Percentiles rank a stretch among this genome's conserved stretches.
These are phyloP conservation scores for Cettia cetti DNA, from an alignment of 2,113 vertebrate species.

Conservation along the genomic window DNA sequence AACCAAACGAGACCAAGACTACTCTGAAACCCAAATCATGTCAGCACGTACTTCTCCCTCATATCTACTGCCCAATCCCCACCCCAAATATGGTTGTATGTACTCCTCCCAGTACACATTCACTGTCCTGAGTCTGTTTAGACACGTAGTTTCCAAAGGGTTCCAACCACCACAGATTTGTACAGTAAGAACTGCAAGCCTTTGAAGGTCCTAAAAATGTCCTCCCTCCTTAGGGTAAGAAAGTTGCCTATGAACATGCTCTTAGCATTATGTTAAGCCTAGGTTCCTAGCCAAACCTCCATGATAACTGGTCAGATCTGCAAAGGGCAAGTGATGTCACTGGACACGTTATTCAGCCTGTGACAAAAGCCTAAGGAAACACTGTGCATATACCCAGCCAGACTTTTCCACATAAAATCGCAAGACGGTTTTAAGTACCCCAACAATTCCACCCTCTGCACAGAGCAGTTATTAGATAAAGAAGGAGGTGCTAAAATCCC, in stretches of 20 bases:
- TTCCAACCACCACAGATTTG: not conserved
- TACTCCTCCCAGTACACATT: not conserved
- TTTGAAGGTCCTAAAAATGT: not conserved
- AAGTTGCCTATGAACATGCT: fast-evolving
- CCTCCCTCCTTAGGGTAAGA: not conserved
- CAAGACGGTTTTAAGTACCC: not conserved
- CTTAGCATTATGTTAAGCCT: not conserved
- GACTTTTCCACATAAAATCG: not conserved
- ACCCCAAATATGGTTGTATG: not conserved
- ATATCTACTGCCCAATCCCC: not conserved
- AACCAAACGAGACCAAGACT: not conserved
- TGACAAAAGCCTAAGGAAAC: not conserved
- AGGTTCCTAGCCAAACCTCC: not conserved
- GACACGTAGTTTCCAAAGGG: not conserved
- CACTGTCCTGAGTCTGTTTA: not conserved
- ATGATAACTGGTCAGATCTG: not conserved
- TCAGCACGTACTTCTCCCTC: not conserved
- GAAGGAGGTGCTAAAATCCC: not conserved
- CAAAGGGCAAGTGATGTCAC: not conserved
- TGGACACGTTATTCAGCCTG: fast-evolving
- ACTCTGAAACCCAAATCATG: not conserved
- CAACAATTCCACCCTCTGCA: not conserved
- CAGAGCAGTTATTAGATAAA: not conserved
- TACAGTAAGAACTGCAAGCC: not conserved
- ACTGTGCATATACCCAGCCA: not conserved